phyloP scores from a whole-genome alignment of 2,888 invertebrate species.

The Meloe dianella region DNA sequence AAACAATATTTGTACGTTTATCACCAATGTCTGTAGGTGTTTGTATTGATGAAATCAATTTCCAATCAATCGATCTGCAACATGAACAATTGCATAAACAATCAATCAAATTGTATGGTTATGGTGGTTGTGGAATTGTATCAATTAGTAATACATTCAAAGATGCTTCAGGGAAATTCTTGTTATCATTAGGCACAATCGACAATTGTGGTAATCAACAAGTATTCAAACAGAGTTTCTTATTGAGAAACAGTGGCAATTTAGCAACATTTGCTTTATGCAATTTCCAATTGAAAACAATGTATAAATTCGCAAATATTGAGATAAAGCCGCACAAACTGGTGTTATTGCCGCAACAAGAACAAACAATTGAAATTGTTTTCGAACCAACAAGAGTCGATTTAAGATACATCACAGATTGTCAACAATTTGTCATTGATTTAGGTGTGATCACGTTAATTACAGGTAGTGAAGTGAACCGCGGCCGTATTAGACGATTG shows the following conservation, averaged over 20 bases:
- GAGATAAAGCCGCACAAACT: slow-evolving; percentile 47
- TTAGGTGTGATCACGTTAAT: slow-evolving; percentile 51
- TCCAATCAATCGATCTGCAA: slow-evolving; percentile 59
- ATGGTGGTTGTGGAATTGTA: slow-evolving; percentile 65
- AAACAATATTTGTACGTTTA: slow-evolving; percentile 63
- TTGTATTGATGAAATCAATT: slow-evolving; percentile 63
- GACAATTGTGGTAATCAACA: slow-evolving; percentile 57
- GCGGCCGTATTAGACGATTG: slow-evolving; percentile 52
- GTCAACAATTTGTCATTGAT: slow-evolving; percentile 46
- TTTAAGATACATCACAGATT: slow-evolving; percentile 42
- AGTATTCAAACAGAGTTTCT: slow-evolving; percentile 60
- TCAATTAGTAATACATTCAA: slow-evolving; percentile 58
- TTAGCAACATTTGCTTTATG: slow-evolving; percentile 62
- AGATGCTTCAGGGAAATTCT: slow-evolving; percentile 65
- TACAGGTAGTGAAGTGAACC: slow-evolving; percentile 52
- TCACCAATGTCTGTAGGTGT: slow-evolving; percentile 64
- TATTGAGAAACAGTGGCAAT: slow-evolving; percentile 64
- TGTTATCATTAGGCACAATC: slow-evolving; percentile 64
- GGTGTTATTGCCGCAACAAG: slow-evolving; percentile 50
- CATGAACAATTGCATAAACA: slow-evolving; percentile 48
- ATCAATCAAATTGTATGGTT: slow-evolving; percentile 63
- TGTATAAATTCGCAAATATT: slow-evolving; percentile 45
- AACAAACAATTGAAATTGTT: slow-evolving; percentile 45
- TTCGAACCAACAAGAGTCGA: slow-evolving; percentile 51
- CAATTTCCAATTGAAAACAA: slow-evolving; percentile 45